phyloP scores from a whole-genome alignment of 2,113 vertebrate species.

The Oncorhynchus clarkii region DNA sequence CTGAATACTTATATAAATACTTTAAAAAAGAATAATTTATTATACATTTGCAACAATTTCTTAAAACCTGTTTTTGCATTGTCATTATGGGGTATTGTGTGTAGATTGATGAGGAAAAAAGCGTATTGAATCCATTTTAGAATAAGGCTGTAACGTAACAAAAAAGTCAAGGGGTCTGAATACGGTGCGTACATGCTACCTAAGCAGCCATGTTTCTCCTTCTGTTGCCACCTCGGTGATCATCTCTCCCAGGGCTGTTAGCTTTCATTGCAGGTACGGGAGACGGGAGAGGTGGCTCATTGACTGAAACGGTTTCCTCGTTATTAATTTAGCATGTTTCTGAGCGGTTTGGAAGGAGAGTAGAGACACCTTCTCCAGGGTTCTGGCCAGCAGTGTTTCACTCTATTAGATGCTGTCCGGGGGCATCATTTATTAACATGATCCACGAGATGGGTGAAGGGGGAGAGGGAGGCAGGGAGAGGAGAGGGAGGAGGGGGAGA shows the following conservation, averaged over 20 bases:
- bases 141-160: too few relatives aligned
- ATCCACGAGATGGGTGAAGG: background rate
- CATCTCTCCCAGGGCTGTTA: background rate
- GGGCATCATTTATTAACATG: background rate
- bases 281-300: background rate
- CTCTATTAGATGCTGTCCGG: background rate
- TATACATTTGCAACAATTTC: too few relatives aligned
- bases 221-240: background rate
- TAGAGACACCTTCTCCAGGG: background rate
- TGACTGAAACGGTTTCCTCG: background rate
- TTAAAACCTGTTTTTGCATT: too few relatives aligned
- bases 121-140: too few relatives aligned
- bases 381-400: background rate
- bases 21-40: too few relatives aligned
- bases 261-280: background rate
- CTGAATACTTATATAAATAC: too few relatives aligned
- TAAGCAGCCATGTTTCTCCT: background rate
- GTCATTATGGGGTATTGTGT: too few relatives aligned
- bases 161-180: too few relatives aligned
- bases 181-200: background rate
- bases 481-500: background rate
- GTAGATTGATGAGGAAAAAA: too few relatives aligned
- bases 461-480: background rate
- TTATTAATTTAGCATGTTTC: slow-evolving; percentile 5
- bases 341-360: background rate